Conservation (phyloP, 1,140 invertebrate genomes). For the Brachionus manjavacas region DNA sequence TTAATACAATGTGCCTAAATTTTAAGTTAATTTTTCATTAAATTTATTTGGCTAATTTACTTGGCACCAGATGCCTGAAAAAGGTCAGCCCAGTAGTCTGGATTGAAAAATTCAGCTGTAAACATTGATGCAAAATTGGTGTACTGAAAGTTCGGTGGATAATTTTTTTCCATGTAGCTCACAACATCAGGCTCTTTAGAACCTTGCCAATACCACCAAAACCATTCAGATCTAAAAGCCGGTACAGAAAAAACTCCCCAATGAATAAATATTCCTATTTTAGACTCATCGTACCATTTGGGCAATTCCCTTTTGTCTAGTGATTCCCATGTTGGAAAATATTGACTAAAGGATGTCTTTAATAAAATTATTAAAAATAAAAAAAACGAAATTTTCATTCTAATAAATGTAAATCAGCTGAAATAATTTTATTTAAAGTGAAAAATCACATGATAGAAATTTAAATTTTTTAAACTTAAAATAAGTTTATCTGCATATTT, state of each 20-base stretch:
- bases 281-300: constrained; percentile 78
- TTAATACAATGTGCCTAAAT: constrained; percentile 52
- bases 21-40: not conserved
- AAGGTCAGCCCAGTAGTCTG: constrained; percentile 39
- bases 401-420: not conserved
- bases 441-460: not conserved
- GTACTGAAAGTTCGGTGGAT: constrained; percentile 48
- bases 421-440: not conserved
- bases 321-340: constrained; percentile 68
- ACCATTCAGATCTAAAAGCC: constrained; percentile 49
- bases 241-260: constrained; percentile 89
- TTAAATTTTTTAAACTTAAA: not conserved
- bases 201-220: constrained; percentile 51
- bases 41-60: not conserved
- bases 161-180: constrained; percentile 48
- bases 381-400: not conserved
- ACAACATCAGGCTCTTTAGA: constrained; percentile 37
- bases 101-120: constrained; percentile 44
- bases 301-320: constrained; percentile 76
- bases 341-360: constrained; percentile 41
- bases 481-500: not conserved
- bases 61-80: constrained; percentile 41
- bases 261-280: constrained; percentile 86
- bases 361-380: not conserved
- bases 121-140: constrained; percentile 49